Evolutionary conservation across 2,113 vertebrate genomes (phyloP), one percentile per base, ranked within the genome.

Genomic region (Nycticebus coucang): DNA sequence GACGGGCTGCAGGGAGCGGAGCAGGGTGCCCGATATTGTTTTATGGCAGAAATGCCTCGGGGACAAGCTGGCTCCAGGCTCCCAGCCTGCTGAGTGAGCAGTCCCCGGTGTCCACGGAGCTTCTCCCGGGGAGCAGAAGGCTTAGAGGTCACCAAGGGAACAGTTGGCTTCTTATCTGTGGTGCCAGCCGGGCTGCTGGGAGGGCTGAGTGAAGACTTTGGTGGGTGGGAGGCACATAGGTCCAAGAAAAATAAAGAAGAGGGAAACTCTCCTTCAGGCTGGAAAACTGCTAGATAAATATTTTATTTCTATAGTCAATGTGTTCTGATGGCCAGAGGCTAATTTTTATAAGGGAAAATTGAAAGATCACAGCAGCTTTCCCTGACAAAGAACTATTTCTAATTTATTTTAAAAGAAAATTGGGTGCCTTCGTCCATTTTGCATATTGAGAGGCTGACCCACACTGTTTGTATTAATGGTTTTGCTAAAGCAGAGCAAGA

Each of bases 91-190:
- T 95, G 97, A 97, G 95, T 96, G 97, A 83, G 96, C 95, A 13
- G 97, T 97, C 96, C 98, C 96, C 95, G 66, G 21, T 96, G 96
- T 97, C 96, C 98, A 96, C 95, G 66, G 21, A 96, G 96, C 80
- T 93, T 97, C 96, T 95, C 92, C 95, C 50, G 13, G 26, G 90
- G 97, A 98, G 97, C 92, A 78, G 93, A 97, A 98, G 87, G 8
- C 96, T 87, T 97, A 98, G 98, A 99, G 98, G 98, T 99, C 98
- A 98, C 10, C 60, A 57, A 96, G 98, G 94, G 98, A 98, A 95
- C 93, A 97, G 95, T 97, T 98, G 2, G 59, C 86, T 94, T 87
- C 95, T 97, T 95, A 37, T 69, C 97, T 77, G 14, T 78, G 2
- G 9, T 87, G 88, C 87, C 83, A 82, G 93, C 87, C 24, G 22